phyloP scores from a whole-genome alignment of 2,888 invertebrate genomes.

The Tipula confusa region DNA sequence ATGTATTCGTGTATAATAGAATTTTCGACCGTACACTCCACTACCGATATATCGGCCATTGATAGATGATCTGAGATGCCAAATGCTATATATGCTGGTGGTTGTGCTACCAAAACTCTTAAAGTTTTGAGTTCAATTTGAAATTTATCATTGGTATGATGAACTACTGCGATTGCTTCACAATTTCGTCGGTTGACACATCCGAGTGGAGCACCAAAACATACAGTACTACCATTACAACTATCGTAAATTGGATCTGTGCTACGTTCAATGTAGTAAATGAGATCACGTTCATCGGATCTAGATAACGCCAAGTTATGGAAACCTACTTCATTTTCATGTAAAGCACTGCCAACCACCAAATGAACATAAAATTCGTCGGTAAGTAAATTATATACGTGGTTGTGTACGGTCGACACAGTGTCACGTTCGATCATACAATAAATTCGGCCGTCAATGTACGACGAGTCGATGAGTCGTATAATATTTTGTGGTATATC shows the following conservation, averaged over 20 bases:
- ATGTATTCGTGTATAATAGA: background rate
- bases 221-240: constrained; percentile 59
- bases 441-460: background rate
- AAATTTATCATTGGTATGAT: constrained; percentile 57
- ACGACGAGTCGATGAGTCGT: background rate
- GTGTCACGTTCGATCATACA: background rate
- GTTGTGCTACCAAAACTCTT: constrained; percentile 33
- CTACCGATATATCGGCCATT: background rate
- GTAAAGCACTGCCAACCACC: background rate
- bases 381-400: background rate
- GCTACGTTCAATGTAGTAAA: background rate
- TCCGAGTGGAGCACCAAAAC: constrained; percentile 71
- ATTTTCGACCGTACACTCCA: background rate
- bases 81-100: constrained; percentile 54
- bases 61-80: background rate
- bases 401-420: background rate
- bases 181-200: constrained; percentile 68
- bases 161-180: constrained; percentile 61
- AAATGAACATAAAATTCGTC: background rate
- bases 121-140: constrained; percentile 60
- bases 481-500: background rate
- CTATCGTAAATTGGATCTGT: constrained; percentile 66
- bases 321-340: background rate
- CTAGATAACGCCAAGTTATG: background rate
- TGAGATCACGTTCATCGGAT: background rate